Evolutionary conservation across 1,140 invertebrate species (phyloP).

Genomic region (Diuraphis noxia): DNA sequence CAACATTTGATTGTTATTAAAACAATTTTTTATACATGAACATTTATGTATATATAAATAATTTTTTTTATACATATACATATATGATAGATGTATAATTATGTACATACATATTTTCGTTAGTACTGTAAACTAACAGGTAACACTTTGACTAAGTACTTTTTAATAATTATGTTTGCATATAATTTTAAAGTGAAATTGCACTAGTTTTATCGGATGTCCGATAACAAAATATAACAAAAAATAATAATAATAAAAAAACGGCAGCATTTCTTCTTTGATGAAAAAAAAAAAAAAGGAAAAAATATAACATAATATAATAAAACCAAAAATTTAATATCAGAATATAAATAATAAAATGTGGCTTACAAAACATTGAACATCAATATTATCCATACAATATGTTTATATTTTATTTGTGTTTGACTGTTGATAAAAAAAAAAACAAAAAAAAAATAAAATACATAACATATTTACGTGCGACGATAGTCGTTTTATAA

Average conservation of each 20-base stretch:
- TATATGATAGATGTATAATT: slow-evolving; percentile 15
- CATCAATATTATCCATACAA: not conserved
- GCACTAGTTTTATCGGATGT: slow-evolving; percentile 39
- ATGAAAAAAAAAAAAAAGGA: slow-evolving; percentile 33
- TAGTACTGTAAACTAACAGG: slow-evolving; percentile 53
- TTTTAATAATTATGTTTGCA: slow-evolving; percentile 36
- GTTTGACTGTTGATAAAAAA: not conserved
- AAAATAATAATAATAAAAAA: slow-evolving; percentile 30
- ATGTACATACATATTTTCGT: slow-evolving; percentile 42
- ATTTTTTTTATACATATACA: slow-evolving; percentile 51
- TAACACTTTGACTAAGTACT: slow-evolving; percentile 54
- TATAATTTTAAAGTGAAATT: slow-evolving; percentile 47
- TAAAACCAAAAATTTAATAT: slow-evolving; percentile 49
- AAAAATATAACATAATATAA: slow-evolving; percentile 44
- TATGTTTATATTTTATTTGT: not conserved
- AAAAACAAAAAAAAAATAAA: not conserved
- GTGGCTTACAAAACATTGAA: slow-evolving; percentile 18
- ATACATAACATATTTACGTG: slow-evolving; percentile 20
- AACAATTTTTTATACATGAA: slow-evolving; percentile 43
- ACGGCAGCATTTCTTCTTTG: slow-evolving; percentile 29
- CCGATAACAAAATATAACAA: slow-evolving; percentile 3
- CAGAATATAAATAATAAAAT: slow-evolving; percentile 53
- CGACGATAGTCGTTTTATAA: not conserved
- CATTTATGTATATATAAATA: slow-evolving; percentile 48
- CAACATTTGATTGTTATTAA: slow-evolving; percentile 54